Base-by-base conservation (phyloP, 2,113 vertebrate genomes). In the Zosterops pallidus region DNA sequence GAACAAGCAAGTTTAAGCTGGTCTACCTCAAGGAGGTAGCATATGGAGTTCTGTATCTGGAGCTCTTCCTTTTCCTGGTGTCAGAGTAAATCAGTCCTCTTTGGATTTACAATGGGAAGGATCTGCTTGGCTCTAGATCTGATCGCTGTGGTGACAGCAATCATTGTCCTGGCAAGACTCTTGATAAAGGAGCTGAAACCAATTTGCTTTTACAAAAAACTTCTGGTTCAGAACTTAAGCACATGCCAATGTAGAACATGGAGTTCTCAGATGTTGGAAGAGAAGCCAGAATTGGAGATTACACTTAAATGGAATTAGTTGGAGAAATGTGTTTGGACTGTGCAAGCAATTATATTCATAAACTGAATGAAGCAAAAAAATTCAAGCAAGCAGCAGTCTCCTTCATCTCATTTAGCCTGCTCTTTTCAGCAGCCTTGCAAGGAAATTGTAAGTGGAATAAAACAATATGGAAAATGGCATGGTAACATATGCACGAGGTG, bases 241-340 rank as follows among this genome's bases (percentile, higher is more conserved):
- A 68, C 2, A 0, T 81, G 17, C 42, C 10, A 47, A 1, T 14
- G 11, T n/a, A 21, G 47, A 71, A 23, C 33, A 33, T 2, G 4
- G 26, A 11, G 28, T 75, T 53, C 28, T 59, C 3, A 3, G 41
- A 71, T 49, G 11, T 74, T 79, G 26, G 22, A 53, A 92, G 59
- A 47, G 31, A 93, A 90, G 33, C 23, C n/a, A 72, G 21, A 70
- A 12, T 4, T 52, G 33, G 39, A 63, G 14, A n/a, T 41, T 50
- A 9, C 52, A 31, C 9, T 90, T 39, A 76, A 67, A 62, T 1
- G 5, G 3, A 1, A 41, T 71, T 64, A 59, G 21, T 4, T 83
- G 21, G 21, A 86, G 57, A 74, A 91, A 89, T 50, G 33, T 12
- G 23, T 33, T 90, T 83, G 47, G 60, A 70, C 24, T 77, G 13